Conservation (phyloP, 2,888 invertebrate species). For the Cryptosula pallasiana region DNA sequence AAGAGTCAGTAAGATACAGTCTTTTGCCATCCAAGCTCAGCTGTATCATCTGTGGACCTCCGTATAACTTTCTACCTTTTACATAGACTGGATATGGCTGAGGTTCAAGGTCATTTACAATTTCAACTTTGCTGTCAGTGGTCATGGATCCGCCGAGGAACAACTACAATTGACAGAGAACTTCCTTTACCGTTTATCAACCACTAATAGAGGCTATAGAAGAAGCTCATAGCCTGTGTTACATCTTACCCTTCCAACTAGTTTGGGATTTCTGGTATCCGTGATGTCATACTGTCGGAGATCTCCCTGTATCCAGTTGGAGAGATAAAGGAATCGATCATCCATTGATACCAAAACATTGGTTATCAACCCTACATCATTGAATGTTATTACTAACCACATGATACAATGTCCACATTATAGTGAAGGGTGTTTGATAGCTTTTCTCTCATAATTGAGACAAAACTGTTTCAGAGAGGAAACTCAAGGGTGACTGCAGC, state of each 20-base stretch:
- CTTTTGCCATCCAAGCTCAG: slow-evolving; percentile 89
- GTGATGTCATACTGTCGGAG: slow-evolving; percentile 89
- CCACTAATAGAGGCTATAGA: background rate
- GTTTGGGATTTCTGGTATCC: slow-evolving; percentile 71
- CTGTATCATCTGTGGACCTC: slow-evolving; percentile 94
- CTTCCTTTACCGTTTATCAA: background rate
- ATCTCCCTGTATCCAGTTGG: slow-evolving; percentile 88
- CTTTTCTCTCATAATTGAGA: too few relatives aligned
- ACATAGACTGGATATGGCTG: slow-evolving; percentile 67
- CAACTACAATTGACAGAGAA: slow-evolving; percentile 37
- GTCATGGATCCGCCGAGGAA: slow-evolving; percentile 78
- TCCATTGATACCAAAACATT: slow-evolving; percentile 91
- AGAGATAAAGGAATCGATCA: slow-evolving; percentile 82
- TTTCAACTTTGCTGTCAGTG: slow-evolving; percentile 67
- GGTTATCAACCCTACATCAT: slow-evolving; percentile 71
- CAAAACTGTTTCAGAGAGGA: too few relatives aligned
- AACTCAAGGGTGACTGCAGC: too few relatives aligned
- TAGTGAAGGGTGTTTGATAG: background rate
- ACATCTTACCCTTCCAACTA: slow-evolving; percentile 64
- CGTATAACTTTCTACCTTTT: slow-evolving; percentile 72
- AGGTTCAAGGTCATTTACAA: slow-evolving; percentile 70
- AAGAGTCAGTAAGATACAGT: slow-evolving; percentile 82
- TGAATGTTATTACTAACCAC: too few relatives aligned
- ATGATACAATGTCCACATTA: too few relatives aligned
- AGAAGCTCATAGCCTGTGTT: background rate